Evolutionary conservation across 2,888 invertebrate genomes (phyloP), one percentile per base, ranked within the genome.

Genomic region (Molorchus minor): DNA sequence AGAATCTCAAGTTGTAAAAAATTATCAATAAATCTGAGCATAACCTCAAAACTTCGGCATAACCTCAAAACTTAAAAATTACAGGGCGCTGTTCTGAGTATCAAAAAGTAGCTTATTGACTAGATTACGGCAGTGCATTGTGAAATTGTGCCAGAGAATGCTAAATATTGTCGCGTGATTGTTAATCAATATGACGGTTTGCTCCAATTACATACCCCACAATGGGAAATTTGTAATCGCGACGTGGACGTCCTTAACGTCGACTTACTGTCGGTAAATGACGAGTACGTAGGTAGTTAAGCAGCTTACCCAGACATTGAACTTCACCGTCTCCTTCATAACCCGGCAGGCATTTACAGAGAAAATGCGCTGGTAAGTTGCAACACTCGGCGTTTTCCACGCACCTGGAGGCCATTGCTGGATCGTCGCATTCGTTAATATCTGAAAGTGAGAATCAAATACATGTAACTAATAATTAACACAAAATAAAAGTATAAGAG

Each of bases 381-480:
- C 96, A 96, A 81, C 96, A 96, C 80, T 95, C 95, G 36, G 96
- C 93, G 81, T 96, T 94, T 79, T 88, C 85, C 61, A 94, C 95
- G 82, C 96, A 96, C 75, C 93, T 86, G 60, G 90, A 87, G 30
- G 93, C 89, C 75, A 95, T 85, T 63, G 86, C 85, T 64, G 94
- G 94, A 82, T 94, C 92, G 76, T 90, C 89, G 81, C 97, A 98
- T 85, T 98, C 97, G 84, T 98, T 91, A 81, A 97, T 93, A 82
- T 94, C 94, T 93, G 80, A 3, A 80, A 79, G 64, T 64, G 59
- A 56, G 3, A 12, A 36, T n/a, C n/a, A n/a, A n/a, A n/a, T n/a
- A 4, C 8, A 21, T 21, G 35, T 5, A 33, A 3, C 33, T 33
- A 33, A 12, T 33, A 1, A 33, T 8, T 3, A 10, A 10, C 13